A percentile compares a stretch with the other conserved stretches of the same genome.
phyloP scores from a whole-genome alignment of 1,140 invertebrate species.

The Matsumurasca onukii region DNA sequence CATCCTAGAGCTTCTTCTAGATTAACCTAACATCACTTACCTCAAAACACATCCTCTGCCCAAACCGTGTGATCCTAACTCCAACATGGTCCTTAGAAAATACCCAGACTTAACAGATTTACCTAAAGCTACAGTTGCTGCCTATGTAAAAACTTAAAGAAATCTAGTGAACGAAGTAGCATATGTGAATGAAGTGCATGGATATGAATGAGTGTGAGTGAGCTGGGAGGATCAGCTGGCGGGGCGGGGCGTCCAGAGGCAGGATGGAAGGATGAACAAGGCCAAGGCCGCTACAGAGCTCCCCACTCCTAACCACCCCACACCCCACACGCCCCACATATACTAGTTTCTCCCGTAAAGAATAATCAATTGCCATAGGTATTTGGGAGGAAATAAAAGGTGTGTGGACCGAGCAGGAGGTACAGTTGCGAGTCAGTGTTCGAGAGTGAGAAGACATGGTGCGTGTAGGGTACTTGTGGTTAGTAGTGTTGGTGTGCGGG shows the following conservation, averaged over 20 bases:
- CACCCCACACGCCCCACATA: conserved; percentile 15
- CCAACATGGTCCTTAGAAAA: no score
- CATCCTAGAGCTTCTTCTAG: no score
- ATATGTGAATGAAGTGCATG: no score
- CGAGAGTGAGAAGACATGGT: conserved; percentile 15
- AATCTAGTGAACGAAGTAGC: no score
- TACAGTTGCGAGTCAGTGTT: neutral
- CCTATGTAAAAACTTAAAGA: no score
- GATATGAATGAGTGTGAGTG: no score
- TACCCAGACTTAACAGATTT: no score
- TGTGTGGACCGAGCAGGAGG: neutral
- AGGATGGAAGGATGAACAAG: conserved; percentile 17
- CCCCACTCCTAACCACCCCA: neutral
- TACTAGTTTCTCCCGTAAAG: conserved; percentile 32
- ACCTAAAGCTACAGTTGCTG: no score
- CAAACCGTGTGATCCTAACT: no score
- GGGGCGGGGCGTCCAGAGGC: conserved; percentile 8
- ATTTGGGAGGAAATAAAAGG: conserved; percentile 31
- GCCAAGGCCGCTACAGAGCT: neutral
- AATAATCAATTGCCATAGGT: conserved; percentile 30
- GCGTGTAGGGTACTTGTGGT: conserved; percentile 13
- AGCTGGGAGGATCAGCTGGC: no score
- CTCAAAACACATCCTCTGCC: no score
- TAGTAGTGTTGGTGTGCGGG: conserved; percentile 19
- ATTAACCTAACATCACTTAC: no score